Conservation (phyloP, 2,888 invertebrate species). For the Agrochola macilenta region DNA sequence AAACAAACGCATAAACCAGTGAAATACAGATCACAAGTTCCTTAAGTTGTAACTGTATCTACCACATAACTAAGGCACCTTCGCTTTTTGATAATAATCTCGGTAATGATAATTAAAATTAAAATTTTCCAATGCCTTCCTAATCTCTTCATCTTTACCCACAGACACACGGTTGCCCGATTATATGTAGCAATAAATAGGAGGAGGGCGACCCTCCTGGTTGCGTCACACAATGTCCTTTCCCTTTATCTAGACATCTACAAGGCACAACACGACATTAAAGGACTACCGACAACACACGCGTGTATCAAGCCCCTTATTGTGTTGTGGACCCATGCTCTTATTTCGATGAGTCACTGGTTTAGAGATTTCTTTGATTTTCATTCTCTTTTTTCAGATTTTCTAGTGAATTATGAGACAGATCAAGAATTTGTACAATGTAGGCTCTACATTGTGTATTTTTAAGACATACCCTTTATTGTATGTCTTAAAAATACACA, state of each 20-base stretch:
- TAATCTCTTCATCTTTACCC: constrained; percentile 53
- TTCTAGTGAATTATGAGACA: not conserved
- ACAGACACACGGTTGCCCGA: constrained; percentile 28
- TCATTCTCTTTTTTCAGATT: not conserved
- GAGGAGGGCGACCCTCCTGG: constrained; percentile 69
- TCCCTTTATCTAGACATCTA: constrained; percentile 84
- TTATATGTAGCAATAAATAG: constrained; percentile 68
- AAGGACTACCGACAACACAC: constrained; percentile 81
- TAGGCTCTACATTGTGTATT: too few species aligned
- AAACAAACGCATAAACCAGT: not conserved
- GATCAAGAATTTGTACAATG: not conserved
- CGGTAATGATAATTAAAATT: constrained; percentile 40
- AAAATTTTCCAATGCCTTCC: constrained; percentile 46
- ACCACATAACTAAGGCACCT: not conserved
- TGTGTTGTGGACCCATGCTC: constrained; percentile 61
- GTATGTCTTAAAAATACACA: not conserved
- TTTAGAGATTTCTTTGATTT: constrained; percentile 27
- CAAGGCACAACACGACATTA: constrained; percentile 79
- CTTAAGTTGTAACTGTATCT: not conserved
- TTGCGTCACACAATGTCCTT: constrained; percentile 66
- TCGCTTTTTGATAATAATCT: not conserved
- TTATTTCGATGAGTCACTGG: constrained; percentile 54
- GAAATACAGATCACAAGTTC: not conserved
- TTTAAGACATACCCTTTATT: too few species aligned
- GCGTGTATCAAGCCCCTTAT: constrained; percentile 68